Evolutionary conservation across 1,140 invertebrate species (phyloP).

Genomic region (Drosophila neocordata): DNA sequence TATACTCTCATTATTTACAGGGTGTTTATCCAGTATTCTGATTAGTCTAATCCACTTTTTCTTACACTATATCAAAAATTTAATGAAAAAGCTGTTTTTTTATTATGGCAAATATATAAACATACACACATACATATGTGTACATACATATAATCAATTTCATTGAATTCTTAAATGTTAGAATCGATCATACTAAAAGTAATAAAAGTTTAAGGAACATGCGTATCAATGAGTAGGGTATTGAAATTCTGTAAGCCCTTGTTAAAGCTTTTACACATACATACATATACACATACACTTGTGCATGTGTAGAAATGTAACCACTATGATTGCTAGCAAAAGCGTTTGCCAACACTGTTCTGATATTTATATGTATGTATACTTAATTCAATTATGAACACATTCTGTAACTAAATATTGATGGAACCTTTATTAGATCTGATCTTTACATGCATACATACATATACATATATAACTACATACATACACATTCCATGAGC

Average conservation of each 20-base stretch:
- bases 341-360: neutral
- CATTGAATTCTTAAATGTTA: neutral
- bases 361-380: neutral
- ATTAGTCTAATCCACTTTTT: neutral
- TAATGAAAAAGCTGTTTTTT: neutral
- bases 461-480: conserved; percentile 8
- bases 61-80: neutral
- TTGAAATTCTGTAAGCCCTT: neutral
- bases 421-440: conserved; percentile 43
- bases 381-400: neutral
- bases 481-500: conserved; percentile 1
- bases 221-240: neutral
- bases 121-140: neutral
- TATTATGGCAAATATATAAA: neutral
- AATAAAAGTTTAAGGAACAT: neutral
- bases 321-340: neutral
- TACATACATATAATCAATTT: neutral
- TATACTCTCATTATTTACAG: neutral
- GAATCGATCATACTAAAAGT: neutral
- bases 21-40: neutral
- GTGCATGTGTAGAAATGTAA: neutral
- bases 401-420: conserved; percentile 11
- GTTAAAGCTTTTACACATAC: neutral
- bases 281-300: neutral
- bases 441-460: conserved; percentile 24